Conservation (phyloP, 1,140 invertebrate species). For the Andricus grossulariae region DNA sequence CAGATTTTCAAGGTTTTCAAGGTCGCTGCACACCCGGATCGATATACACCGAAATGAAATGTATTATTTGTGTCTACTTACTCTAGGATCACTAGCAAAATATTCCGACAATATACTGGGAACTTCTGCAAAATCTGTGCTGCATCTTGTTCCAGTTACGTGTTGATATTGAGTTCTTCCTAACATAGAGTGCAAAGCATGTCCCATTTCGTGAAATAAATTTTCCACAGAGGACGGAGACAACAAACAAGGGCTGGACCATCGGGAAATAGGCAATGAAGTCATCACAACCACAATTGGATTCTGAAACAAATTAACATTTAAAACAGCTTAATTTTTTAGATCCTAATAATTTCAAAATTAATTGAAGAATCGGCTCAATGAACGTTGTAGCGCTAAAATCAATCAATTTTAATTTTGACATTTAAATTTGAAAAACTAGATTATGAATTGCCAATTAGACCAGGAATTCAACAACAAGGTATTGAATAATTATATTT, state of each 20-base stretch:
- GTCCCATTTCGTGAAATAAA: conserved; percentile 99
- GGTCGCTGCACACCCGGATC: too few species aligned
- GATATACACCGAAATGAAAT: too few species aligned
- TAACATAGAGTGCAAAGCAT: conserved; percentile 99
- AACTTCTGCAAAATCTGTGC: conserved; percentile 98
- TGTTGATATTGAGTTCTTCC: conserved; percentile 97
- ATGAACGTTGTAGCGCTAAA: too few species aligned
- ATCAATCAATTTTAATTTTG: too few species aligned
- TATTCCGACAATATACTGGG: conserved; percentile 99
- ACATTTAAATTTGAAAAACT: too few species aligned
- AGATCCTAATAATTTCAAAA: too few species aligned
- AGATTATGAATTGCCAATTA: too few species aligned
- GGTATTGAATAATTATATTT: too few species aligned
- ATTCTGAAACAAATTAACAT: conserved; percentile 76
- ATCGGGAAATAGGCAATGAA: conserved; percentile 86
- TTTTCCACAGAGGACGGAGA: conserved; percentile 93
- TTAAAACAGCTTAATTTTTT: too few species aligned
- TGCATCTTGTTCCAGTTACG: conserved; percentile 96
- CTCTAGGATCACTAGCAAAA: conserved; percentile 93
- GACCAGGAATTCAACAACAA: too few species aligned
- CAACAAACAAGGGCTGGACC: conserved; percentile 87
- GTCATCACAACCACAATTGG: conserved; percentile 97
- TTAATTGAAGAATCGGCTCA: too few species aligned
- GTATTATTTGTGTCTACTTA: conserved; percentile 64
- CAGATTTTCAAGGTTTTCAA: too few species aligned